phyloP scores from a whole-genome alignment of 1,140 invertebrate genomes.

The Cherax quadricarinatus region DNA sequence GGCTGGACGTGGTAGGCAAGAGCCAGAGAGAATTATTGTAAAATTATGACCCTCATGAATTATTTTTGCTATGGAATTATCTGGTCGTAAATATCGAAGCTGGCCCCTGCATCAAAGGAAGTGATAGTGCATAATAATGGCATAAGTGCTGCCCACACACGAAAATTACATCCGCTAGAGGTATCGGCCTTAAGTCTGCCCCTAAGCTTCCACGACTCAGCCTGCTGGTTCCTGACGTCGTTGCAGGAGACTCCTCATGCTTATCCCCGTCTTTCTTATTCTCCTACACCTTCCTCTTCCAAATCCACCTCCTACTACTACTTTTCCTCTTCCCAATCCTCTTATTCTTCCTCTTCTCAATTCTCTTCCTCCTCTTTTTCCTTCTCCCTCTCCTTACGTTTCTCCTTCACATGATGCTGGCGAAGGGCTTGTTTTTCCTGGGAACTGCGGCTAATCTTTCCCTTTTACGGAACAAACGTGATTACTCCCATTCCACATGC shows the following conservation, averaged over 20 bases:
- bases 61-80: constrained; percentile 22
- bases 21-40: constrained; percentile 20
- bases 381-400: too few relatives aligned
- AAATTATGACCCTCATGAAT: constrained; percentile 28
- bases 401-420: too few relatives aligned
- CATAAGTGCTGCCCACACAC: neutral
- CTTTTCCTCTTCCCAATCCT: too few relatives aligned
- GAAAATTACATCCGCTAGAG: neutral
- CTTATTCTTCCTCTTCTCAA: too few relatives aligned
- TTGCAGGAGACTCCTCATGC: neutral
- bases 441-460: too few relatives aligned
- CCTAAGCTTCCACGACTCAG: neutral
- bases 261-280: too few relatives aligned
- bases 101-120: constrained; percentile 32
- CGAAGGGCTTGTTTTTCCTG: too few relatives aligned
- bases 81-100: constrained; percentile 29
- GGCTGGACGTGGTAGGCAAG: neutral
- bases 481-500: too few relatives aligned
- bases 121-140: constrained; percentile 27
- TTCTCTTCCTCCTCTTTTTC: too few relatives aligned
- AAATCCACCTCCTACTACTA: too few relatives aligned
- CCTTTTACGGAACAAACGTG: too few relatives aligned
- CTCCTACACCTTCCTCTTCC: neutral
- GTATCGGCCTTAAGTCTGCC: neutral
- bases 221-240: neutral